Conservation (phyloP, 2,113 vertebrate species). For the Leucoraja erinaceus region DNA sequence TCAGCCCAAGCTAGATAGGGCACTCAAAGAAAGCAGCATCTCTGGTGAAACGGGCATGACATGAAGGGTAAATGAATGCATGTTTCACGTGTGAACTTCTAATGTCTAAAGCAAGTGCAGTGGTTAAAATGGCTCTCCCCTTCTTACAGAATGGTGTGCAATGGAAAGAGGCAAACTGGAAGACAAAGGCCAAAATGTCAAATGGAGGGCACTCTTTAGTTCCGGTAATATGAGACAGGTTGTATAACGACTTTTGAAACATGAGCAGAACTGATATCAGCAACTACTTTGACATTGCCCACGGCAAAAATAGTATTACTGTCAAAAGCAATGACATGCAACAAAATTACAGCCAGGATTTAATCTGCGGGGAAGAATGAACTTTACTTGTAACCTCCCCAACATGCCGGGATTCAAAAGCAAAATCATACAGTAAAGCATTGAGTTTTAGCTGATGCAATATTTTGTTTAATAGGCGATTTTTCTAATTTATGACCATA, state of each 20-base stretch:
- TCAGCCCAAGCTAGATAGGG: not conserved
- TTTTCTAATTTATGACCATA: not conserved
- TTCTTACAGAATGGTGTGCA: not conserved
- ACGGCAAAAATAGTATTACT: conserved; percentile 30
- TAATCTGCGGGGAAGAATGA: conserved; percentile 13
- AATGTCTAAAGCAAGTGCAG: not conserved
- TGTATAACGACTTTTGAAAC: conserved; percentile 21
- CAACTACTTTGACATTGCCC: conserved; percentile 24
- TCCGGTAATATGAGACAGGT: conserved; percentile 27
- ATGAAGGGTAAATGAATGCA: not conserved
- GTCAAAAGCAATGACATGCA: conserved; percentile 9
- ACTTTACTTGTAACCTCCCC: conserved; percentile 26
- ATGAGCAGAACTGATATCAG: conserved; percentile 15
- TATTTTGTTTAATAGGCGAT: not conserved
- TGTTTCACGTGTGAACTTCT: conserved; percentile 8
- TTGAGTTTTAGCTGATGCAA: no score
- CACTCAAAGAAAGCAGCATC: not conserved
- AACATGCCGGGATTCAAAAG: not conserved
- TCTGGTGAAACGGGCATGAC: not conserved
- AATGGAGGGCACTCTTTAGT: conserved; percentile 32
- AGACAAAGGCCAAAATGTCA: conserved; percentile 25
- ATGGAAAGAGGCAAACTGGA: not conserved
- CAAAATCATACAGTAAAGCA: not conserved
- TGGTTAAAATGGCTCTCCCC: not conserved
- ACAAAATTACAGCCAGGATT: conserved; percentile 6